These are phyloP conservation scores for Asbolus verrucosus DNA, from an alignment of 1,140 invertebrate species.

Conservation along the genomic window DNA sequence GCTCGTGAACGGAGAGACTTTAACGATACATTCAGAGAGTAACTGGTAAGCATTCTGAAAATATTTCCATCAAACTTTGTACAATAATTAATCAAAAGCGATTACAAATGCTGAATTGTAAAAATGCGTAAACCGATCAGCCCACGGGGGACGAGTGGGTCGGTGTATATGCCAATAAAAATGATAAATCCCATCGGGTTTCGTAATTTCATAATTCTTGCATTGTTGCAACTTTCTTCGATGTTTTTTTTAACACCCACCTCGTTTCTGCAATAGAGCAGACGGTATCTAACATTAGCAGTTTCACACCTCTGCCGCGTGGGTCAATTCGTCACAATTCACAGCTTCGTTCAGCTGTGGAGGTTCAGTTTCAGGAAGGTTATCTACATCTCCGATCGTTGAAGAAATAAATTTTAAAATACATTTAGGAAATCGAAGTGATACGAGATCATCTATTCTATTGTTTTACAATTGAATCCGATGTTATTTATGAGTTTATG, in stretches of 20 bases:
- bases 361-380: conserved; percentile 11
- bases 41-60: conserved; percentile 5
- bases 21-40: conserved; percentile 21
- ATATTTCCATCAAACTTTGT: background rate
- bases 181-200: conserved; percentile 45
- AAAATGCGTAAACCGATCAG: conserved; percentile 38
- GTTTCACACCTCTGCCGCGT: conserved; percentile 42
- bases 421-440: background rate
- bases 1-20: conserved; percentile 2
- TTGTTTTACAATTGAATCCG: too few species aligned
- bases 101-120: conserved; percentile 19
- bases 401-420: background rate
- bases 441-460: too few species aligned
- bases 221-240: conserved; percentile 46
- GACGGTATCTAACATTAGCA: conserved; percentile 31
- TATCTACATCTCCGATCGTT: background rate
- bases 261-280: conserved; percentile 39
- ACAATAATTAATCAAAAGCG: conserved; percentile 18
- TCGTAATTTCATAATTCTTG: conserved; percentile 45
- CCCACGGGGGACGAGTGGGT: conserved; percentile 15
- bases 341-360: conserved; percentile 2
- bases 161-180: conserved; percentile 39
- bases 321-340: conserved; percentile 36
- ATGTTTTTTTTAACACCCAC: conserved; percentile 39
- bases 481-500: too few species aligned